Base-by-base conservation (phyloP, 2,113 vertebrate genomes). In the Trichechus manatus region DNA sequence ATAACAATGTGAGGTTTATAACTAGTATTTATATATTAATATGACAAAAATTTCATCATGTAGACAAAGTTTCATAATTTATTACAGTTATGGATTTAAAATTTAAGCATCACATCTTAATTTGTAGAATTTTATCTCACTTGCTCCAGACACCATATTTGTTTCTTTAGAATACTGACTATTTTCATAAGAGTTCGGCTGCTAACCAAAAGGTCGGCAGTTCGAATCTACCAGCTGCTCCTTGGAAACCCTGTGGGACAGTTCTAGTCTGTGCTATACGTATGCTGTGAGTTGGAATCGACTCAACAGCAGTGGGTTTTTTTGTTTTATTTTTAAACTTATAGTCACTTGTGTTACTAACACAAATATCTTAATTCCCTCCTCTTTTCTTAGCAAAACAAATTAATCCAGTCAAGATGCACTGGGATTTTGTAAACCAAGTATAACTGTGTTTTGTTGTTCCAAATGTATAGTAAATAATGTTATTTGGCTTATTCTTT, bases 391-490 rank as follows among this genome's bases (percentile, higher is more conserved):
- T 93, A 87, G 61, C 22, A 91, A 96, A 95, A 87, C 15, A 94
- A 84, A 95, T 91, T 94, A 85, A 94, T 89, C 53, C 59, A 88
- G 39, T 82, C 53, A 39, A 96, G 75, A 89, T 79, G 29, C 50
- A 93, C 6, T 66, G 3, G 17, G 36, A 91, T 66, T 96, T 96
- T 39, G 8, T 91, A 87, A 96, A 53, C 25, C 31, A 93, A 92
- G 2, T 83, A 29, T 63, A 87, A 96, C 89, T 89, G n/a, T 87
- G 22, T 70, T 92, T 83, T 22, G 56, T 89, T 75, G 25, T 36
- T 83, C 44, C 19, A 95, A 91, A 87, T 31, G 22, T 74, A 50
- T 42, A 66, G 53, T 85, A 80, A 83, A 85, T 88, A 64, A 82
- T 33, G 5, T 61, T 31, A 78, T 42, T 53, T 20, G 44, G 29